phyloP scores from a whole-genome alignment of 92 coral and sea anemone genomes.

The Meandrina meandrites region DNA sequence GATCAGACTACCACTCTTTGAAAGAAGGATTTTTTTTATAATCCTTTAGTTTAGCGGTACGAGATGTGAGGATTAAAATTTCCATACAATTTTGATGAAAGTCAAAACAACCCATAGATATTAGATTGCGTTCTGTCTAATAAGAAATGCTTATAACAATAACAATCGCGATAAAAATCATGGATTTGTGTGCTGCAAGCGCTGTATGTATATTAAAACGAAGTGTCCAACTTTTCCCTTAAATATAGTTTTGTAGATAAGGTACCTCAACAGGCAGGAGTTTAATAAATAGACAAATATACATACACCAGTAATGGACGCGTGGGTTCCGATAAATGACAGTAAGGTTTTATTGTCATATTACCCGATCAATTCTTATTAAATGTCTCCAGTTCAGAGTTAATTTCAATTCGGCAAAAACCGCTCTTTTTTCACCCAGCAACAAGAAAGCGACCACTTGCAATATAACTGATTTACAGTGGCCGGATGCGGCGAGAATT shows the following conservation, averaged over 20 bases:
- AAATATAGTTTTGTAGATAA: not conserved
- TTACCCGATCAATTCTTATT: not conserved
- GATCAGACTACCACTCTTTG: not conserved
- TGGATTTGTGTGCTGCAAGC: not conserved
- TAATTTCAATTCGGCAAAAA: not conserved
- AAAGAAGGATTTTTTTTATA: not conserved
- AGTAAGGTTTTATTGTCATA: not conserved
- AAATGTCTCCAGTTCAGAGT: not conserved
- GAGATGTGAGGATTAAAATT: not conserved
- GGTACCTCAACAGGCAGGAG: not conserved
- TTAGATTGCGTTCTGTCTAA: not conserved
- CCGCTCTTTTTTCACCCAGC: not conserved
- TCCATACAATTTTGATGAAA: not conserved
- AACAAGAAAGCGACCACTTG: not conserved
- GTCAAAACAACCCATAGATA: not conserved
- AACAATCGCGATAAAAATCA: not conserved
- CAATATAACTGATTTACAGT: not conserved
- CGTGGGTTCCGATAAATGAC: not conserved
- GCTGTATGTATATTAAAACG: not conserved
- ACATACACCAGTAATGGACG: not conserved
- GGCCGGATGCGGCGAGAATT: not conserved
- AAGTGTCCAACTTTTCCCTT: not conserved
- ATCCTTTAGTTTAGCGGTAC: not conserved
- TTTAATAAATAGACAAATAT: not conserved
- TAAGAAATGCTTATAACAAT: not conserved